These are phyloP conservation scores for Trichacis sp. DNA, from an alignment of 2,888 invertebrate species.

Conservation along the genomic window DNA sequence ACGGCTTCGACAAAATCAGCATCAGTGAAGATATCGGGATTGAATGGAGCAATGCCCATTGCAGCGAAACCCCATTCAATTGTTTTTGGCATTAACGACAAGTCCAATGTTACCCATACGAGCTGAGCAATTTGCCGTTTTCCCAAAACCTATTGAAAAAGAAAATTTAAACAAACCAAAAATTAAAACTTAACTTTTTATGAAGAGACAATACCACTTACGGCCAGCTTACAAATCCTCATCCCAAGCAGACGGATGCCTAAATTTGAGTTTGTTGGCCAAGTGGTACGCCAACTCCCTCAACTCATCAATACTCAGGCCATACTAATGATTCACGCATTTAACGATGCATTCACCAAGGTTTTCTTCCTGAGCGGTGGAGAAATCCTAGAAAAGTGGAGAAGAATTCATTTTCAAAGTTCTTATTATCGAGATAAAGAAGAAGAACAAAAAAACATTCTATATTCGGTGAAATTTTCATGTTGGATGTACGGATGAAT, in stretches of 20 bases:
- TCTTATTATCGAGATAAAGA: no score
- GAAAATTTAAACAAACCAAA: no score
- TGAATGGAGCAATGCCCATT: conserved; percentile 29
- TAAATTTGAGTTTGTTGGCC: background rate
- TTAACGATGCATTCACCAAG: no score
- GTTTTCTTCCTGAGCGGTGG: background rate
- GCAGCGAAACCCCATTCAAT: background rate
- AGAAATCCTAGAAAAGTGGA: no score
- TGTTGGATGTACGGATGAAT: no score
- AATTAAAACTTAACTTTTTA: no score
- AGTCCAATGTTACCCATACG: background rate
- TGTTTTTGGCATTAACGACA: background rate
- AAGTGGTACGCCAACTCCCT: no score
- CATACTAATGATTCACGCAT: no score
- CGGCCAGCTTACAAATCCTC: background rate
- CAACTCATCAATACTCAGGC: no score
- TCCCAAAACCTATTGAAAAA: background rate
- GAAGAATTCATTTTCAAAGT: no score
- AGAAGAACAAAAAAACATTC: no score
- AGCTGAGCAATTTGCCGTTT: background rate
- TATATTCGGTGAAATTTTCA: no score
- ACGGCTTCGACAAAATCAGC: conserved; percentile 15
- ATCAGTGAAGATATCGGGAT: conserved; percentile 32
- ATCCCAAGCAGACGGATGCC: background rate
- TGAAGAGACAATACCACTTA: background rate